These are phyloP conservation scores for Agrotis clavis DNA, from an alignment of 2,888 invertebrate genomes.

Conservation along the genomic window DNA sequence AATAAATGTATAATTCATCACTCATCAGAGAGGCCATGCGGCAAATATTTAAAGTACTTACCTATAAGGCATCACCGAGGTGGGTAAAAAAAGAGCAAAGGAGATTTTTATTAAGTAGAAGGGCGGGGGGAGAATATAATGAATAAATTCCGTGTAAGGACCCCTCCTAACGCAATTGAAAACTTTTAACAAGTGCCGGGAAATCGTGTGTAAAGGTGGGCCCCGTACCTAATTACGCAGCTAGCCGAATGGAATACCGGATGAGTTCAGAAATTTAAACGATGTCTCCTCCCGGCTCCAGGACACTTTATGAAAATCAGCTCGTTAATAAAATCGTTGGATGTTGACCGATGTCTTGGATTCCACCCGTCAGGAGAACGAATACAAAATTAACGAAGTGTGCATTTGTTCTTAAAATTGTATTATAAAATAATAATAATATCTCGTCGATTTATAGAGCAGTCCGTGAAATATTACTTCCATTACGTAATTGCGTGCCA, in stretches of 20 bases:
- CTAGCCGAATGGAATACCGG: conserved; percentile 84
- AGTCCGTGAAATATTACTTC: conserved; percentile 51
- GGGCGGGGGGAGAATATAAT: conserved; percentile 86
- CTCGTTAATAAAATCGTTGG: conserved; percentile 80
- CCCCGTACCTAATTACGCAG: conserved; percentile 86
- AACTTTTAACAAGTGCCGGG: conserved; percentile 91
- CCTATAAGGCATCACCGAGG: conserved; percentile 80
- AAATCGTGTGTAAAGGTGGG: conserved; percentile 91
- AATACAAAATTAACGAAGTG: conserved; percentile 72
- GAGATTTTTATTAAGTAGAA: conserved; percentile 87
- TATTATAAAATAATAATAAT: conserved; percentile 49
- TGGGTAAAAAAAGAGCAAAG: conserved; percentile 86
- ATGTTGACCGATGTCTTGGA: conserved; percentile 77
- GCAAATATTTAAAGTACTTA: conserved; percentile 89
- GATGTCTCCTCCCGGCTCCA: conserved; percentile 63
- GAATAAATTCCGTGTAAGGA: conserved; percentile 90
- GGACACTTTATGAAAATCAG: conserved; percentile 83
- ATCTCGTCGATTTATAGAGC: conserved; percentile 60
- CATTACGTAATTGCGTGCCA: conserved; percentile 62
- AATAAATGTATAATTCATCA: conserved; percentile 87
- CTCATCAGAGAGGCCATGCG: conserved; percentile 86
- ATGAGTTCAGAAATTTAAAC: conserved; percentile 88
- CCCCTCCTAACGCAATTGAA: conserved; percentile 90
- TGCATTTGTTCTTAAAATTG: conserved; percentile 53
- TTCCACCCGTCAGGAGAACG: conserved; percentile 51